A percentile compares a stretch with the other conserved stretches of the same genome.
Evolutionary conservation across 1,140 invertebrate species (phyloP).

Genomic region (Diachasma alloeum): DNA sequence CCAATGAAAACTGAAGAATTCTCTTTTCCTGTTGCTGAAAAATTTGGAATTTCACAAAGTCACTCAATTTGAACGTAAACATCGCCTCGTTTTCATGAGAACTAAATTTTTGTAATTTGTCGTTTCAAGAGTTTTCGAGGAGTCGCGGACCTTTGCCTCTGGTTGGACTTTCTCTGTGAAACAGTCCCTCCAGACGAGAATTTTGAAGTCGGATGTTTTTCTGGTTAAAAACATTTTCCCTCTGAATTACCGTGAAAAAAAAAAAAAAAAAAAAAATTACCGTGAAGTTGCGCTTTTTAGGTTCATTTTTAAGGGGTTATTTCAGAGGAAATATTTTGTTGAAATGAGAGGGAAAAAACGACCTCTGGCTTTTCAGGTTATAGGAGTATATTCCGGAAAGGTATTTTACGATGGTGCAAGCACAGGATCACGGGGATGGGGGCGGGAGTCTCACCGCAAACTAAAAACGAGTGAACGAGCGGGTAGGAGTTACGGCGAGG

Average conservation of each 20-base stretch:
- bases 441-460: neutral
- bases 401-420: conserved; percentile 1
- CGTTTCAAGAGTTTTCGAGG: neutral
- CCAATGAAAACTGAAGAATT: no score
- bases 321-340: neutral
- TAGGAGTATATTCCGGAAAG: neutral
- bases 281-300: neutral
- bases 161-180: no score
- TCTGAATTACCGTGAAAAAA: neutral
- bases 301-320: neutral
- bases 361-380: neutral
- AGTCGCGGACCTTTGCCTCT: no score
- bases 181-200: neutral
- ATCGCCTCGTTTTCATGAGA: neutral
- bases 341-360: neutral
- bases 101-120: neutral
- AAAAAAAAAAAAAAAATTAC: no score
- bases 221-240: neutral
- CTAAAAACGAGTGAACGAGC: conserved; percentile 6
- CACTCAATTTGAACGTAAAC: no score
- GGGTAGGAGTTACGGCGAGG: neutral
- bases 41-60: no score
- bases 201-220: neutral
- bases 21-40: no score
- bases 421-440: neutral